Base-by-base conservation (phyloP, 2,113 vertebrate genomes). In the Gobio gobio region DNA sequence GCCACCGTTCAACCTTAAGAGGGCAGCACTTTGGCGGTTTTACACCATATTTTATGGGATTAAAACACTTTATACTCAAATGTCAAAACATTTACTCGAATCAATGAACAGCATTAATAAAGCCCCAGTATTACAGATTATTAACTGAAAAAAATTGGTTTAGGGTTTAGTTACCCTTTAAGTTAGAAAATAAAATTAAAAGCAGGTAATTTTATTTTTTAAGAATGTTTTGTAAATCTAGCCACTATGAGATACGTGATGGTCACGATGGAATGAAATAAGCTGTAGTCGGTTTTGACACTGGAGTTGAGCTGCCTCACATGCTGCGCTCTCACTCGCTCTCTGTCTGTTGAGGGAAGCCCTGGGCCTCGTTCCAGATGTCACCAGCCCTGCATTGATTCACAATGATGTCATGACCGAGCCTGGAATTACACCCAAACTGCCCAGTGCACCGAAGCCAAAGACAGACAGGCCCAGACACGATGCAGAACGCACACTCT, bases 361-460 rank as follows among this genome's bases (percentile, higher is more conserved):
- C 86, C 85, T 82, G 10, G 45, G 70, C 58, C 29, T 49, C 64
- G 9, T 85, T 87, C 87, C 89, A 86, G 43, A 14, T 4, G 14
- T 43, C 78, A 43, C n/a, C 59, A 83, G 64, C n/a, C 78, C 75
- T 83, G 59, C 66, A 83, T 70, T 76, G 72, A 58, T 68, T 74
- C 64, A 88, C 59, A 33, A 47, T 22, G 78, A 78, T 47, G 83
- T 87, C 86, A 72, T 10, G 16, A 64, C 83, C 26, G 47, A 80
- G 75, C 22, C 87, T 80, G 61, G 49, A 80, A 86, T 85, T 77
- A 88, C 86, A 85, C 61, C 82, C 87, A 86, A 88, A 82, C 85
- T 59, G 26, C 51, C 82, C 45, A 47, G 58, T 2, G 75, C 70
- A 76, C 76, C 20, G n/a, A 49, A 76, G 81, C 59, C 72, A 84